Conservation (phyloP, 2,797 vertebrate genomes). For the Phrynocephalus vlangalii region DNA sequence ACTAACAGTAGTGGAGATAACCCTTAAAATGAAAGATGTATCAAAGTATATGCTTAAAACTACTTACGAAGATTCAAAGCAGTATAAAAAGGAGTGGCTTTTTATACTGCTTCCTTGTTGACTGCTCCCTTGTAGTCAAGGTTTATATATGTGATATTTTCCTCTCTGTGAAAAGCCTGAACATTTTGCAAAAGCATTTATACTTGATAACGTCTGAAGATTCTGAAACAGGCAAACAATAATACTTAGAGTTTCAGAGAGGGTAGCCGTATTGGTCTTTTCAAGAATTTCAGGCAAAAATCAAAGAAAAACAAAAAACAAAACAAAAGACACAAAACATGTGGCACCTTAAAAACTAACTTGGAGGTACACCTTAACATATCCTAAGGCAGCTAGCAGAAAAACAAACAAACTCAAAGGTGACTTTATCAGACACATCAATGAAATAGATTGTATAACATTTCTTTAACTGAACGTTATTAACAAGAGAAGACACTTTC, state of each 20-base stretch:
- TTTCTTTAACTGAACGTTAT: too few relatives aligned
- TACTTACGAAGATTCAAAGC: too few relatives aligned
- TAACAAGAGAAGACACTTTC: background rate
- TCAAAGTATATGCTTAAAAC: too few relatives aligned
- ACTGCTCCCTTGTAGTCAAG: background rate
- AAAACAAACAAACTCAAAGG: background rate
- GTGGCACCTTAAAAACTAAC: too few relatives aligned
- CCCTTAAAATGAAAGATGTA: too few relatives aligned
- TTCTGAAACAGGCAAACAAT: background rate
- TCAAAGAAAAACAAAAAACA: too few relatives aligned
- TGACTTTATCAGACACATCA: background rate
- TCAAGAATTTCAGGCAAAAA: too few relatives aligned
- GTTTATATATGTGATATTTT: conserved; percentile 27
- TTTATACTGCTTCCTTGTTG: too few relatives aligned
- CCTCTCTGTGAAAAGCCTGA: background rate
- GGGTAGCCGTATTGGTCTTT: too few relatives aligned
- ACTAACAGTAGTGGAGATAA: too few relatives aligned
- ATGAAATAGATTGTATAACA: background rate
- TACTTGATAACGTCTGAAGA: background rate
- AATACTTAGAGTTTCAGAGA: too few relatives aligned
- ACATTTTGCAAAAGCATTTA: background rate
- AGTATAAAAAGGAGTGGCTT: background rate
- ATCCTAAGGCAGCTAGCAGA: background rate
- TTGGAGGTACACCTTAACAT: background rate
- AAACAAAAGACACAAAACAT: too few relatives aligned